Evolutionary conservation across 2,888 invertebrate genomes (phyloP), one percentile per base, ranked within the genome.

Genomic region (Globia sparganii): DNA sequence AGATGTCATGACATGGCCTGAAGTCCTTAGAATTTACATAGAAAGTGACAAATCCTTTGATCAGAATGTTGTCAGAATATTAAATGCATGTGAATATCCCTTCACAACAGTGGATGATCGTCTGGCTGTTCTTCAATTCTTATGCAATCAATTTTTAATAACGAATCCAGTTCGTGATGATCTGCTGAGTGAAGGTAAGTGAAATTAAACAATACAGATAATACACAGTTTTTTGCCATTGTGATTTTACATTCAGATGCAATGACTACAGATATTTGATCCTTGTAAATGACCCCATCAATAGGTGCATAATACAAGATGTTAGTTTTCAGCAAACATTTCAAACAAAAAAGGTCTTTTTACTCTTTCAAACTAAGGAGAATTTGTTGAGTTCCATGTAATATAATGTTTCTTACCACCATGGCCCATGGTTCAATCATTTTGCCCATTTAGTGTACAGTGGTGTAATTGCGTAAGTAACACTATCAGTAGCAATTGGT

Each of bases 1-100:
- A 90, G 99, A 99, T 96, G 97, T 98, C 74, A 98, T 99, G 97
- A 99, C 99, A 70, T 99, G 99, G 99, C 99, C 99, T 62, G 99
- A 99, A 97, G 98, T 99, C 69, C 96, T 99, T 83, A 97, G 99
- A 85, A 97, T 98, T 69, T 99, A 99, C 95, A 97, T 99, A 40
- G 99, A 99, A 94, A 99, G 99, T 97, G 99, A 99, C 95, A 97
- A 97, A 91, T 96, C 97, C 77, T 98, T 98, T 94, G 98, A 98
- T 95, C 97, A 97, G 83, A 97, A 97, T 90, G 97, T 98, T 84
- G 95, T 98, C 79, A 97, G 97, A 86, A 97, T 98, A 88, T 95
- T 99, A 83, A 97, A 97, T 88, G 97, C 97, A 53, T 97, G 97
- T 89, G 98, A 99, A 96, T 99, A 99, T 96, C 99, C 99, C n/a